Conservation (phyloP, 2,113 vertebrate genomes). For the Cacatua alba region DNA sequence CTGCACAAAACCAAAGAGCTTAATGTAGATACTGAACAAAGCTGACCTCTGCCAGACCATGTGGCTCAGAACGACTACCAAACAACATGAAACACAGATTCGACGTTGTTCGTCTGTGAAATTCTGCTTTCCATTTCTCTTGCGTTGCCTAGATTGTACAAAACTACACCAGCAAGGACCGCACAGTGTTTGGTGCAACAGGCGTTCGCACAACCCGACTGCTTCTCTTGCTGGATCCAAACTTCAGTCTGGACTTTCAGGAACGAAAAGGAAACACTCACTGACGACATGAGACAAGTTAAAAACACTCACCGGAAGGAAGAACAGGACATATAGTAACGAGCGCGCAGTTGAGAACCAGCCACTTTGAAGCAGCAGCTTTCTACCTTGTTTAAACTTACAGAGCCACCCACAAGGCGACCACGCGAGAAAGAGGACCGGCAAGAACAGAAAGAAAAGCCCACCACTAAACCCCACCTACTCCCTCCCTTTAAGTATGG, state of each 20-base stretch:
- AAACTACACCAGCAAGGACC: no score
- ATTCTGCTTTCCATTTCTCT: no score
- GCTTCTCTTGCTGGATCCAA: neutral
- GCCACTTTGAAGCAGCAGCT: neutral
- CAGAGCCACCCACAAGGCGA: neutral
- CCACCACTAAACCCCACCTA: neutral
- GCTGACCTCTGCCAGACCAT: neutral
- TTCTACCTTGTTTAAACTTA: neutral
- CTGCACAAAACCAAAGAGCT: neutral
- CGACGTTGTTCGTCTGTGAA: neutral
- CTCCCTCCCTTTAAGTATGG: neutral
- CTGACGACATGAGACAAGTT: neutral
- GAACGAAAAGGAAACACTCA: neutral
- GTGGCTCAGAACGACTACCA: neutral
- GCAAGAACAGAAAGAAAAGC: neutral
- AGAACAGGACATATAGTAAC: neutral
- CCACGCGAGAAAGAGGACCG: neutral
- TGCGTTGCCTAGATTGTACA: no score
- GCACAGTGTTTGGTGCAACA: no score
- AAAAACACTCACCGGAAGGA: conserved; percentile 5
- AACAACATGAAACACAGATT: neutral
- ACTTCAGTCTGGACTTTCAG: neutral
- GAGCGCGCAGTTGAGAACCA: neutral
- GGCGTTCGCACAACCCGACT: no score
- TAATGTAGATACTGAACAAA: neutral